phyloP scores from a whole-genome alignment of 2,797 vertebrate genomes.

The Hybognathus amarus region DNA sequence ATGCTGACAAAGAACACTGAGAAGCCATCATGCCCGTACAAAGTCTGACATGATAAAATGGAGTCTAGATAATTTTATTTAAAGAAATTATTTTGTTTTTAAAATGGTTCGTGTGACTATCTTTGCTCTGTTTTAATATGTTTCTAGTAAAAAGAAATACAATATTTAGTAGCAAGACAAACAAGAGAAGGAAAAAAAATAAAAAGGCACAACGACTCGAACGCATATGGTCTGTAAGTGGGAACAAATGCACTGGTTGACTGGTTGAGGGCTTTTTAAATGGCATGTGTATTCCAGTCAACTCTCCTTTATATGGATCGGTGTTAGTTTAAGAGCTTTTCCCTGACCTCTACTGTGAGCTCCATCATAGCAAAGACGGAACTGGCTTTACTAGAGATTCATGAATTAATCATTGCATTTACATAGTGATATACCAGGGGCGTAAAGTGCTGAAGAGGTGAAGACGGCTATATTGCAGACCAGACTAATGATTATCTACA shows the following conservation, averaged over 20 bases:
- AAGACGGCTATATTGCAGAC: background rate
- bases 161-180: background rate
- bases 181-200: background rate
- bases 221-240: background rate
- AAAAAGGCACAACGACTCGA: background rate
- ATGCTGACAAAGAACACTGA: background rate
- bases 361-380: conserved; percentile 16
- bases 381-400: conserved; percentile 20
- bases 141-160: background rate
- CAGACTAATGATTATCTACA: background rate
- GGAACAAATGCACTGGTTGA: background rate
- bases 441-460: conserved; percentile 8
- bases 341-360: background rate
- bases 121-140: background rate
- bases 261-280: background rate
- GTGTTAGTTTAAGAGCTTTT: conserved; percentile 22
- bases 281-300: conserved; percentile 11
- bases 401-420: conserved; percentile 34
- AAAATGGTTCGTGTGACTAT: background rate
- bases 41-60: background rate
- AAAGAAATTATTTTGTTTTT: background rate
- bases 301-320: background rate
- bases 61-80: background rate
- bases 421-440: conserved; percentile 8
- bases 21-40: background rate